Evolutionary conservation across 2,888 invertebrate species (phyloP).

Genomic region (Tetragonisca angustula): DNA sequence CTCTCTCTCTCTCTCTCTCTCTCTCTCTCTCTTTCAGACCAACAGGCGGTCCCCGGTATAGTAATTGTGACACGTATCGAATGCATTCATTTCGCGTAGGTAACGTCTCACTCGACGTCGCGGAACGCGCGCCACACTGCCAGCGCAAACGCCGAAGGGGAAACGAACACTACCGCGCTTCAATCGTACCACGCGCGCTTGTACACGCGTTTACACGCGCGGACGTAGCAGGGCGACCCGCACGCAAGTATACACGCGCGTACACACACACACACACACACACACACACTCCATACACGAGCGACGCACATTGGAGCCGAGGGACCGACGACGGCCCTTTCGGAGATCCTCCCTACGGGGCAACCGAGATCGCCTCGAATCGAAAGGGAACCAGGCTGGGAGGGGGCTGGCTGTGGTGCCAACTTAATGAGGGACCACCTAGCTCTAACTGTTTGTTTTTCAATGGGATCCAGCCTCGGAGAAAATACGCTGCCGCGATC

Average conservation of each 20-base stretch:
- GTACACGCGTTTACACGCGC: not conserved
- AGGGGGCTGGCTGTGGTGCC: slow-evolving; percentile 74
- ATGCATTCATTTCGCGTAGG: slow-evolving; percentile 78
- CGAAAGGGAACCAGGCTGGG: slow-evolving; percentile 73
- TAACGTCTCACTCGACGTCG: slow-evolving; percentile 76
- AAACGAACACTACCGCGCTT: not conserved
- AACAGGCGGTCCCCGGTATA: slow-evolving; percentile 38
- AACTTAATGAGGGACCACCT: slow-evolving; percentile 80
- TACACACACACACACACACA: not conserved
- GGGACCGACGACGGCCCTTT: slow-evolving; percentile 70
- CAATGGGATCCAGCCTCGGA: slow-evolving; percentile 57
- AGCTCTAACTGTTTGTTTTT: slow-evolving; percentile 77
- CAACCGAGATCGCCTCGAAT: slow-evolving; percentile 69
- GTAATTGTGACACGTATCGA: slow-evolving; percentile 77
- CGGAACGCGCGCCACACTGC: slow-evolving; percentile 30
- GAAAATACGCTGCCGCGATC: slow-evolving; percentile 62
- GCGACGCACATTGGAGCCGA: slow-evolving; percentile 65
- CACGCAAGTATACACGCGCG: not conserved
- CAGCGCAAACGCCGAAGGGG: slow-evolving; percentile 26
- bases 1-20: not conserved
- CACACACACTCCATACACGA: not conserved
- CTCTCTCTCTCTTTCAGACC: not conserved
- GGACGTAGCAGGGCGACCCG: not conserved
- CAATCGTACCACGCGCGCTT: not conserved
- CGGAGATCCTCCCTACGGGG: slow-evolving; percentile 67